Conservation (phyloP, 2,113 vertebrate species). For the Aptenodytes patagonicus region DNA sequence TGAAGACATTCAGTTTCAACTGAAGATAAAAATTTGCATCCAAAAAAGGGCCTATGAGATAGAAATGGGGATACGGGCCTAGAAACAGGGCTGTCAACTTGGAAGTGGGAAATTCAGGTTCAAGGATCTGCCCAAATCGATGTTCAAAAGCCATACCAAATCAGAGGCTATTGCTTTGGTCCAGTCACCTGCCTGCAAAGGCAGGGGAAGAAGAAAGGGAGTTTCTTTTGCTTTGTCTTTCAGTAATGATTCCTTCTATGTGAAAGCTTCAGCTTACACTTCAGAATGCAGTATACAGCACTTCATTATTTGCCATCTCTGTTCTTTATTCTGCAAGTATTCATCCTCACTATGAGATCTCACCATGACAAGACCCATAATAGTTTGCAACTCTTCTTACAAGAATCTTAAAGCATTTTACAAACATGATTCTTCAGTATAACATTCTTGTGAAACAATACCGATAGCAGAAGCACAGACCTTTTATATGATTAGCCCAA, state of each 20-base stretch:
- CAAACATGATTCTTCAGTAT: not conserved
- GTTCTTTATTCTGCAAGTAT: not conserved
- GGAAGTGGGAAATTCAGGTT: not conserved
- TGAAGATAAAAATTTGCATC: not conserved
- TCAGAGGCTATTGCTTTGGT: not conserved
- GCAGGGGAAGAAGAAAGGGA: not conserved
- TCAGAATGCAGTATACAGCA: not conserved
- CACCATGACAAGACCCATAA: not conserved
- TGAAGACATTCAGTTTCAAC: not conserved
- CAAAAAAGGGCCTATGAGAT: not conserved
- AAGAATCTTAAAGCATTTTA: not conserved
- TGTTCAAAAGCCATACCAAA: not conserved
- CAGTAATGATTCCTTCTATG: not conserved
- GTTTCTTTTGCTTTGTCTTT: not conserved
- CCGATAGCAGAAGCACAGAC: not conserved
- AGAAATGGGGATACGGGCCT: not conserved
- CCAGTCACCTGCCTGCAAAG: not conserved
- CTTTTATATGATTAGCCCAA: not conserved
- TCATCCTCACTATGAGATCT: not conserved
- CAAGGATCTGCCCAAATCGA: not conserved
- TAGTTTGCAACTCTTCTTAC: not conserved
- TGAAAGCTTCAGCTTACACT: not conserved
- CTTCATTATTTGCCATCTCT: not conserved
- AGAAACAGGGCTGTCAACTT: not conserved
- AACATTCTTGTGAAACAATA: not conserved